Base-by-base conservation (phyloP, 1,140 invertebrate genomes). In the Drosophila biarmipes region DNA sequence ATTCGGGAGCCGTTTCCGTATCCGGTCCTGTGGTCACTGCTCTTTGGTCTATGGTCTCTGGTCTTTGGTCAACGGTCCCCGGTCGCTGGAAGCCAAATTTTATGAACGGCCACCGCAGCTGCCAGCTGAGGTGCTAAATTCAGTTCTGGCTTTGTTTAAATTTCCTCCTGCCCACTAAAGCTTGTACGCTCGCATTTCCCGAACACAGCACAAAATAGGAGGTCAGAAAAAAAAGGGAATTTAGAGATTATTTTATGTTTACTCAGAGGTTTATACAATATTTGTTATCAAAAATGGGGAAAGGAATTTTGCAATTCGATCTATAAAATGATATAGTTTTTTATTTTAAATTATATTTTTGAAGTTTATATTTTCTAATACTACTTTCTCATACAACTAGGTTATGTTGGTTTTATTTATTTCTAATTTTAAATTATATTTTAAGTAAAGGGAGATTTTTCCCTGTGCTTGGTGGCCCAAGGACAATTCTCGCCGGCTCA, bases 81-180 rank as follows among this genome's bases (percentile, higher is more conserved):
- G 54, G 38, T 42, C 27, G 48, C 56, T 72, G 24, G 21, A 62
- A 73, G 68, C 40, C 75, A 61, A 73, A 56, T 73, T 67, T 68
- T 61, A 79, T 78, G 54, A 78, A 55, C 58, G 61, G 42, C 8
- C 49, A 62, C 63, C 64, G 35, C 58, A 48, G 62, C 49, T 58
- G 56, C 52, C 59, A 56, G 37, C 54, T 38, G 67, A 72, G 54
- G 57, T 73, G 49, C 59, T 66, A 75, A 54, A 67, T 68, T 76
- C 73, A 51, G 55, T 75, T 59, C 46, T 63, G 37, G 42, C 48
- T 61, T 42, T 63, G 57, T 67, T 54, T 69, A 77, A 85, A 80
- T 76, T 73, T 67, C 45, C 57, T 51, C 24, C 42, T 21, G 45
- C 12, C 42, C 35, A 54, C 57, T 27, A 37, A 55, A 54, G 31